Evolutionary conservation across 2,113 vertebrate genomes (phyloP).

Genomic region (Lynx canadensis): DNA sequence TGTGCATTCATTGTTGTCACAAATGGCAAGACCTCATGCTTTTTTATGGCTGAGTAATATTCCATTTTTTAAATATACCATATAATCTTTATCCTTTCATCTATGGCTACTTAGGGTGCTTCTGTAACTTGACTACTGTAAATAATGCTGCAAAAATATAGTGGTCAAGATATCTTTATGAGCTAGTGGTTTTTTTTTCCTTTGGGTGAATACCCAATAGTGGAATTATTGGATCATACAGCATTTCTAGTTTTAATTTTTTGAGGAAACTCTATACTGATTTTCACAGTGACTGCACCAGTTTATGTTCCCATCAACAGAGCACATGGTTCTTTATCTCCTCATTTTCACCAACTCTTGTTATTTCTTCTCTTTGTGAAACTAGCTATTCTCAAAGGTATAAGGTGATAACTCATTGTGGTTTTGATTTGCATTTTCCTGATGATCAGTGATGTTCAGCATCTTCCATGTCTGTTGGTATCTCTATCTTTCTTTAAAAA

Average conservation of each 20-base stretch:
- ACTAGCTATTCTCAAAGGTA: background rate
- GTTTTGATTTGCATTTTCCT: background rate
- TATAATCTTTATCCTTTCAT: background rate
- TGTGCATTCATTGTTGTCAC: background rate
- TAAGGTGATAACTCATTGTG: background rate
- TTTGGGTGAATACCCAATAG: background rate
- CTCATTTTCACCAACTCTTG: background rate
- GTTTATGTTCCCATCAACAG: background rate
- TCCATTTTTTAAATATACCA: background rate
- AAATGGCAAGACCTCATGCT: background rate
- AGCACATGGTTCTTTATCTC: background rate
- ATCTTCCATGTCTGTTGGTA: background rate
- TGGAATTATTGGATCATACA: background rate
- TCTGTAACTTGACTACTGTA: background rate
- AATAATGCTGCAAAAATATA: background rate
- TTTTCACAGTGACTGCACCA: background rate
- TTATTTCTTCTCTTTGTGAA: background rate
- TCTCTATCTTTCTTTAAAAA: background rate
- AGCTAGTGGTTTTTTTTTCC: background rate
- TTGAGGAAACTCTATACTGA: background rate
- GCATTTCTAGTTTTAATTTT: background rate
- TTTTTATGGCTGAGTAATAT: background rate
- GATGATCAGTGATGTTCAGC: background rate
- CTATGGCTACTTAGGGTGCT: background rate
- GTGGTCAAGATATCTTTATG: background rate